Conservation (phyloP, 2,797 vertebrate species). For the Ispidina picta region DNA sequence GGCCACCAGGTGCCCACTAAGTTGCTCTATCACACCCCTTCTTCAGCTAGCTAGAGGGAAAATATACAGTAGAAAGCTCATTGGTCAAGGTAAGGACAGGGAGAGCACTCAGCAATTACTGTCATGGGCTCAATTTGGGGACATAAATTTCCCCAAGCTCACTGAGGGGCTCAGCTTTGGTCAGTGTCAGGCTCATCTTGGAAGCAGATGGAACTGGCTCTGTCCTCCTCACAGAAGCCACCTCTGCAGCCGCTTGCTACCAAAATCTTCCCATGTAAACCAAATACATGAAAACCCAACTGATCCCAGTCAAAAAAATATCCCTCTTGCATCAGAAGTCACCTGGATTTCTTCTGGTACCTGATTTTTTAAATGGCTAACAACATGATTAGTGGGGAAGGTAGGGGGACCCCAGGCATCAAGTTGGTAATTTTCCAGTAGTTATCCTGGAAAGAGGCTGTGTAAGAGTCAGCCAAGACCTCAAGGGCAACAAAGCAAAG, state of each 20-base stretch:
- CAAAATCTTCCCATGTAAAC: neutral
- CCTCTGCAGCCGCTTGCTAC: neutral
- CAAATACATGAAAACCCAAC: slow-evolving; percentile 14
- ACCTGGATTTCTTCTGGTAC: slow-evolving; percentile 10
- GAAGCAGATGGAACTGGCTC: neutral
- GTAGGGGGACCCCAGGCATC: neutral
- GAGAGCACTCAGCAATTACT: neutral
- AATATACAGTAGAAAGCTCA: rapidly evolving
- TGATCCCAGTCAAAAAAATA: neutral
- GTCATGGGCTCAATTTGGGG: rapidly evolving
- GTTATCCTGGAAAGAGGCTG: neutral
- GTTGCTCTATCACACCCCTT: neutral
- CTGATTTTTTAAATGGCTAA: slow-evolving; percentile 34
- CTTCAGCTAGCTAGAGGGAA: neutral
- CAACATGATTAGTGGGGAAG: neutral
- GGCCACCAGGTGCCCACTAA: neutral
- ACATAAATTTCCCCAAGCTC: neutral
- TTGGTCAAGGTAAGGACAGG: neutral
- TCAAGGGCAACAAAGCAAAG: neutral
- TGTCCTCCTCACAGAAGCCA: neutral
- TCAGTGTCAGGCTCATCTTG: rapidly evolving
- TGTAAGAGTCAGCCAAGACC: neutral
- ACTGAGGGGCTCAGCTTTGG: neutral
- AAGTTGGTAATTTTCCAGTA: neutral
- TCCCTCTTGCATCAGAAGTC: slow-evolving; percentile 37